These are phyloP conservation scores for Nyctibius grandis DNA, from an alignment of 2,797 vertebrate species.

Conservation along the genomic window DNA sequence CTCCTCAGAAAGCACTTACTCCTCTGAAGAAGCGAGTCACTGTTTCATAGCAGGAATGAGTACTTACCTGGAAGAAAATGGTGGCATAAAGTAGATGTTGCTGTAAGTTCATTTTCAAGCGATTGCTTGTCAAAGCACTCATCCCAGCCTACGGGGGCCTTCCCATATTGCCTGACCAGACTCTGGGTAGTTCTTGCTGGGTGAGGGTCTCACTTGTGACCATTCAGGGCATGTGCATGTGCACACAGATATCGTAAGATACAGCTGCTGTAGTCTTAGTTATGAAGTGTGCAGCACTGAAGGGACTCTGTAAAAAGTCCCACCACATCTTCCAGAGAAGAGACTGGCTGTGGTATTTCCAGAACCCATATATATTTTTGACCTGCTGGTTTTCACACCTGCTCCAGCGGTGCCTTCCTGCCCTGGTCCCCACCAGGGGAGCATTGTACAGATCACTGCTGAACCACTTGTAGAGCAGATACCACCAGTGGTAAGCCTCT, in stretches of 20 bases:
- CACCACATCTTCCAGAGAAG: neutral
- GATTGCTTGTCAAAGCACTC: neutral
- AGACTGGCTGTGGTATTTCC: neutral
- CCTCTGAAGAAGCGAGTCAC: neutral
- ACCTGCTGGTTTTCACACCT: neutral
- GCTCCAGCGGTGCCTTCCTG: neutral
- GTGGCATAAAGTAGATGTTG: neutral
- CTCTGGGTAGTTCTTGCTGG: neutral
- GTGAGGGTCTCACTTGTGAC: neutral
- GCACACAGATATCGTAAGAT: no score
- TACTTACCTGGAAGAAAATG: neutral
- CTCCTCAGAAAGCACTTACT: neutral
- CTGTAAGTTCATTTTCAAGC: neutral
- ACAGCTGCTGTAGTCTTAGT: neutral
- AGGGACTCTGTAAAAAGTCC: neutral
- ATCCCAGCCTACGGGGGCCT: neutral
- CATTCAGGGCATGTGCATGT: neutral
- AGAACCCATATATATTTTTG: neutral
- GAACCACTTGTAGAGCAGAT: neutral
- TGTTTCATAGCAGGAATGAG: rapidly evolving
- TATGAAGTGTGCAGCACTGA: neutral
- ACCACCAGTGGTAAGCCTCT: neutral
- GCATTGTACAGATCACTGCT: neutral
- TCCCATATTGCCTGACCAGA: neutral
- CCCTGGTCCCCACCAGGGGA: neutral